phyloP scores from a whole-genome alignment of 1,140 invertebrate genomes.

The Lepidurus apus region DNA sequence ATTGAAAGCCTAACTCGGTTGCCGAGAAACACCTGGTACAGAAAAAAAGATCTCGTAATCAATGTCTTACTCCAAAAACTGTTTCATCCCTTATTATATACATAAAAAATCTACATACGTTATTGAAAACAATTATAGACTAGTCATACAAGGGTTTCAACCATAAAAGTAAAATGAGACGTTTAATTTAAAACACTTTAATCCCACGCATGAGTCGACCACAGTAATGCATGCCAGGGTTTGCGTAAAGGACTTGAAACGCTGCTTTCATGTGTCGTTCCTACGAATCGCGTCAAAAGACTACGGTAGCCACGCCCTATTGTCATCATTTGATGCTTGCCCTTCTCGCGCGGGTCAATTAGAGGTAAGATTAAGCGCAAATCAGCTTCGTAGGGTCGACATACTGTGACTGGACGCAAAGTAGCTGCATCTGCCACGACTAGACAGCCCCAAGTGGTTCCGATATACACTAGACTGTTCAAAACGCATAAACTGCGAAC shows the following conservation, averaged over 20 bases:
- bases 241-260: conserved; percentile 13
- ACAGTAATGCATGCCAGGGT: background rate
- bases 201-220: conserved; percentile 1
- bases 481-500: conserved; percentile 71
- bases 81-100: background rate
- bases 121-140: background rate
- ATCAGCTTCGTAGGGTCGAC: conserved; percentile 82
- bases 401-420: conserved; percentile 78
- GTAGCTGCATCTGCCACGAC: conserved; percentile 75
- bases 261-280: conserved; percentile 13
- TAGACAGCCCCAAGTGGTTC: conserved; percentile 86
- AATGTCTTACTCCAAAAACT: background rate
- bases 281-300: conserved; percentile 54
- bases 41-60: background rate
- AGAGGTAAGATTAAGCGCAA: conserved; percentile 50
- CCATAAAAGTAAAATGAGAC: background rate
- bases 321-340: conserved; percentile 59
- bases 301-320: conserved; percentile 78
- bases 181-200: background rate
- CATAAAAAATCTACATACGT: background rate
- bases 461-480: conserved; percentile 68
- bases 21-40: background rate
- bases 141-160: background rate
- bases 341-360: conserved; percentile 43
- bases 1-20: background rate